Evolutionary conservation across 2,113 vertebrate species (phyloP).

Genomic region (Chamaetylas fuelleborni): DNA sequence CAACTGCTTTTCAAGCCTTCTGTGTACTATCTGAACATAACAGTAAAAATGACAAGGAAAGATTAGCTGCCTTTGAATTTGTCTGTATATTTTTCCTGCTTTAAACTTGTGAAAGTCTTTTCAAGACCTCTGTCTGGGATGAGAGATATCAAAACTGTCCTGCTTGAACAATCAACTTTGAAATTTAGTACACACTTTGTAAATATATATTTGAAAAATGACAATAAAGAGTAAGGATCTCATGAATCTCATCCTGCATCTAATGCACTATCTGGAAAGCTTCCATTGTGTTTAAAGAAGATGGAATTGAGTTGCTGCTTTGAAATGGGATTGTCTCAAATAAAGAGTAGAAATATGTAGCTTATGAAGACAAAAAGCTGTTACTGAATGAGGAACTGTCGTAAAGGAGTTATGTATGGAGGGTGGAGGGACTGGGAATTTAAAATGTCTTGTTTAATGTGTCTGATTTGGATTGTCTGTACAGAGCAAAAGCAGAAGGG

Average conservation of each 20-base stretch:
- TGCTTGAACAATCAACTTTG: background rate
- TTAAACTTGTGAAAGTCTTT: background rate
- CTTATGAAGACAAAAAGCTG: background rate
- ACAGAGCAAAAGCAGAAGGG: background rate
- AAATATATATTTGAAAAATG: background rate
- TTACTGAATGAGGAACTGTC: background rate
- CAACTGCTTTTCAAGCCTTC: background rate
- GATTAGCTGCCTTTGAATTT: background rate
- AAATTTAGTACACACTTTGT: background rate
- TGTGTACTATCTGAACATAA: background rate
- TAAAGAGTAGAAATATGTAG: background rate
- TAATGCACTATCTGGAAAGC: background rate
- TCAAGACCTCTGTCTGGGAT: background rate
- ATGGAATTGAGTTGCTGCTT: background rate
- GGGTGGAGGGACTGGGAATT: background rate
- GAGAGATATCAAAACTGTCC: background rate
- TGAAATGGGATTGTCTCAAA: background rate
- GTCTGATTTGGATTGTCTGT: background rate
- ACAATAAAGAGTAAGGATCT: background rate
- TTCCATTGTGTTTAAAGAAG: background rate
- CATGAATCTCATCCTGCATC: background rate
- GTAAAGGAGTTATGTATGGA: rapidly evolving
- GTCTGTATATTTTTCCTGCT: background rate
- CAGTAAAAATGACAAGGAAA: background rate
- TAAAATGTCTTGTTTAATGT: background rate